Percentiles rank a stretch among this genome's conserved stretches.
These are phyloP conservation scores for Istiophorus platypterus DNA, from an alignment of 2,113 vertebrate genomes.

Conservation along the genomic window DNA sequence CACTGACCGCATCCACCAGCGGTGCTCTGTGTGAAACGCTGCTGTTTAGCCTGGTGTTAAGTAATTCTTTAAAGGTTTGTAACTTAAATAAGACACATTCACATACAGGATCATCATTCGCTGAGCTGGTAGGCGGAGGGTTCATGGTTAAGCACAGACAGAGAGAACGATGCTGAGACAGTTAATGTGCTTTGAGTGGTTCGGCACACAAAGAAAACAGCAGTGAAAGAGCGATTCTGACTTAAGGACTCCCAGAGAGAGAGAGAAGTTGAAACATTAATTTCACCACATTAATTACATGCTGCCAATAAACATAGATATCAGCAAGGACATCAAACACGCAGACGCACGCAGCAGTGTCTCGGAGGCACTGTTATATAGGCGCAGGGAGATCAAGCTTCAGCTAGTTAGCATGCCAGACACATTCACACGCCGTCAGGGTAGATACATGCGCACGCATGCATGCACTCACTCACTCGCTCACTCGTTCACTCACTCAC, in stretches of 20 bases:
- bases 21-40: background rate
- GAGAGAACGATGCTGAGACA: background rate
- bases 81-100: background rate
- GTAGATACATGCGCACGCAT: conserved; percentile 29
- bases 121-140: background rate
- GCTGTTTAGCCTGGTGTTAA: background rate
- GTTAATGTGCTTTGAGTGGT: conserved; percentile 17
- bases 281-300: conserved; percentile 46
- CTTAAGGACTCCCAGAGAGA: background rate
- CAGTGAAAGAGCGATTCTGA: background rate
- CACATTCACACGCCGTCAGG: conserved; percentile 53
- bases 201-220: background rate
- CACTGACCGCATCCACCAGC: background rate
- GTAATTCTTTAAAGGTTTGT: background rate
- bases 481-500: background rate
- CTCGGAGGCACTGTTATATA: conserved; percentile 44
- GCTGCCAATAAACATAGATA: conserved; percentile 42
- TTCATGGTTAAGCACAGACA: conserved; percentile 18
- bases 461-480: background rate
- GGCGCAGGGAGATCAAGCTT: conserved; percentile 51
- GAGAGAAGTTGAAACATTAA: conserved; percentile 9
- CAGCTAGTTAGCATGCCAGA: conserved; percentile 72
- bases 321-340: conserved; percentile 70
- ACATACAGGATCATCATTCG: background rate
- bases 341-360: conserved; percentile 41